A percentile compares a stretch with the other conserved stretches of the same genome.
These are phyloP conservation scores for Naso thynnoides DNA, from an alignment of 2,797 vertebrate genomes.

Conservation along the genomic window DNA sequence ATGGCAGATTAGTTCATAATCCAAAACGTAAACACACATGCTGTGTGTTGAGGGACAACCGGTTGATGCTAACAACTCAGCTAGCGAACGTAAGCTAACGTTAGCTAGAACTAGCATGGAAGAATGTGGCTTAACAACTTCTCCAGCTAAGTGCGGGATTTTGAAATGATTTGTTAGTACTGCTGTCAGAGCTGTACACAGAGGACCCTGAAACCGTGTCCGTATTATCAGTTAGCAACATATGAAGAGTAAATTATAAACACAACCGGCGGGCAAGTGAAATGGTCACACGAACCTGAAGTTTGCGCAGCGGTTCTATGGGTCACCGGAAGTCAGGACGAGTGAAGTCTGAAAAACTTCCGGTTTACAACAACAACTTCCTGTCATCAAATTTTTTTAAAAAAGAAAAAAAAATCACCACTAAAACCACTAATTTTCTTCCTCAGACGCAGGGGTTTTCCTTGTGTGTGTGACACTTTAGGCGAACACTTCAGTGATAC, in stretches of 20 bases:
- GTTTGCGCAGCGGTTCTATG: slow-evolving; percentile 75
- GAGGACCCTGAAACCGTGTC: rapidly evolving
- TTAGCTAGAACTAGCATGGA: slow-evolving; percentile 43
- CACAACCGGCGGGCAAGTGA: neutral
- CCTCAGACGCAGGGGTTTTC: neutral
- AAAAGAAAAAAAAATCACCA: too few relatives aligned
- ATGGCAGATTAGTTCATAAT: rapidly evolving
- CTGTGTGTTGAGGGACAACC: neutral
- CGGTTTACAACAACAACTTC: slow-evolving; percentile 52
- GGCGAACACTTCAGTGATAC: neutral
- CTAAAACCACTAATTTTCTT: too few relatives aligned
- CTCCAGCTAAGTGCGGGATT: neutral
- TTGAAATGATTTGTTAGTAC: rapidly evolving
- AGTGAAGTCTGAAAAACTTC: slow-evolving; percentile 11
- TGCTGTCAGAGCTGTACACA: rapidly evolving
- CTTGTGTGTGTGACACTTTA: neutral
- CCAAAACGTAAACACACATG: neutral
- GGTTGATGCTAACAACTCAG: slow-evolving; percentile 37
- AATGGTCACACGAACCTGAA: slow-evolving; percentile 78
- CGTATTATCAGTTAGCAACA: neutral
- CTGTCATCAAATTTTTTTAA: neutral
- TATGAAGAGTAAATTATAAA: rapidly evolving
- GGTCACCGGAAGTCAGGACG: slow-evolving; percentile 62
- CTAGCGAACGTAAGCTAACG: slow-evolving; percentile 36
- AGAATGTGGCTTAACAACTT: slow-evolving; percentile 39